Evolutionary conservation across 2,113 vertebrate genomes (phyloP).

Genomic region (Trachemys scripta): DNA sequence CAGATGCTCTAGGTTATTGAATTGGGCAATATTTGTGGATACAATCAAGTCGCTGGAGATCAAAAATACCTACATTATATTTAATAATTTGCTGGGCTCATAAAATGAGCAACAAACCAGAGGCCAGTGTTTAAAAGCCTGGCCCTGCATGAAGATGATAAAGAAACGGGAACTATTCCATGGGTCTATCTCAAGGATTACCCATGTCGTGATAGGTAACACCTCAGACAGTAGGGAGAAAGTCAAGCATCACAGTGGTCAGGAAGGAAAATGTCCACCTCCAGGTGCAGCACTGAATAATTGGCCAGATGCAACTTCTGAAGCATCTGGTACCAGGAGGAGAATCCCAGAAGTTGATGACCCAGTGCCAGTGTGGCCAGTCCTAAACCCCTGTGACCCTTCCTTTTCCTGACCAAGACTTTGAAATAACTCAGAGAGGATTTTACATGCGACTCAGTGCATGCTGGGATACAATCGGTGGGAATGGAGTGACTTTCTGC

Average conservation of each 20-base stretch:
- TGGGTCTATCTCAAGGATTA: background rate
- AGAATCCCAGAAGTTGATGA: background rate
- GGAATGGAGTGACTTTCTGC: background rate
- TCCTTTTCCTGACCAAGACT: background rate
- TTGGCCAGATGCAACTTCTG: background rate
- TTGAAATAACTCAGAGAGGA: background rate
- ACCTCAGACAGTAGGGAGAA: background rate
- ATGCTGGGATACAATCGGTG: background rate
- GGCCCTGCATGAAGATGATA: background rate
- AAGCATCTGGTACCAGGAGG: background rate
- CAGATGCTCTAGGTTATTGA: background rate
- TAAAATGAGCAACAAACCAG: background rate
- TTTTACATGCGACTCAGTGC: background rate
- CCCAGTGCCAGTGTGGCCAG: background rate
- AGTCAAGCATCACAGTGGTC: background rate
- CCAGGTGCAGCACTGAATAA: background rate
- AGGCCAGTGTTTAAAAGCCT: background rate
- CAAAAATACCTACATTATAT: too few species aligned
- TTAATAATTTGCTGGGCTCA: background rate
- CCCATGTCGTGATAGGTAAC: background rate
- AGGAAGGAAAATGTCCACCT: background rate
- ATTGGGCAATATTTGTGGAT: too few species aligned
- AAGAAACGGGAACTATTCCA: background rate
- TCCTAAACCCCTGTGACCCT: background rate
- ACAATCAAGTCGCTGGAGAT: background rate